phyloP scores from a whole-genome alignment of 2,797 vertebrate species.

The Crenichthys baileyi region DNA sequence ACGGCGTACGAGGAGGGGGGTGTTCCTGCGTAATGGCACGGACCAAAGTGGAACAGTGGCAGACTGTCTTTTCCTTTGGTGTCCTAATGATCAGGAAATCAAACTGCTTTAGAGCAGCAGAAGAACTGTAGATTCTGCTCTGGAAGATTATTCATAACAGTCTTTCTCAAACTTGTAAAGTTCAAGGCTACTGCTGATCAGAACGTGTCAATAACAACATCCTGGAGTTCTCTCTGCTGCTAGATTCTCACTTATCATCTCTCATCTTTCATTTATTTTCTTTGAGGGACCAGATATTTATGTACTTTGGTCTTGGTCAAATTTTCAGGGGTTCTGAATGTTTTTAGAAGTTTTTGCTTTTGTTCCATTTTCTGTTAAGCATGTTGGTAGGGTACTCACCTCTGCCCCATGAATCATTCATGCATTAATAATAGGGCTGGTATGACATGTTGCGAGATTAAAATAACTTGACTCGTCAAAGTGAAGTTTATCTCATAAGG shows the following conservation, averaged over 20 bases:
- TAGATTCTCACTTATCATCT: not conserved
- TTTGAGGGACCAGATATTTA: not conserved
- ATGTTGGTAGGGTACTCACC: not conserved
- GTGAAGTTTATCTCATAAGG: not conserved
- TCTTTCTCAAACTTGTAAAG: conserved; percentile 33
- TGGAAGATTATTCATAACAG: conserved; percentile 63
- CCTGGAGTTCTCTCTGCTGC: not conserved
- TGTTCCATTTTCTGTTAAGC: not conserved
- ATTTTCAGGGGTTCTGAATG: not conserved
- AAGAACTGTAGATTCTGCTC: conserved; percentile 46
- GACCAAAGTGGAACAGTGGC: conserved; percentile 26
- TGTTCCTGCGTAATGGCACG: conserved; percentile 49
- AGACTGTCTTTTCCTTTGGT: conserved; percentile 27
- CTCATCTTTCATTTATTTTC: not conserved
- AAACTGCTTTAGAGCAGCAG: conserved; percentile 48
- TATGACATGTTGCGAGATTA: not conserved
- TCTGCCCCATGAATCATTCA: not conserved
- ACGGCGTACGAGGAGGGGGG: conserved; percentile 3
- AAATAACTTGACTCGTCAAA: not conserved
- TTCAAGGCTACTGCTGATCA: conserved; percentile 30
- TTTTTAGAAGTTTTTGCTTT: not conserved
- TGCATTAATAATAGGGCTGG: not conserved
- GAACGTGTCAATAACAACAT: conserved; percentile 15
- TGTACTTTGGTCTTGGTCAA: not conserved
- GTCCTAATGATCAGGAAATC: conserved; percentile 44